Evolutionary conservation across 2,113 vertebrate species (phyloP).

Genomic region (Condylura cristata): DNA sequence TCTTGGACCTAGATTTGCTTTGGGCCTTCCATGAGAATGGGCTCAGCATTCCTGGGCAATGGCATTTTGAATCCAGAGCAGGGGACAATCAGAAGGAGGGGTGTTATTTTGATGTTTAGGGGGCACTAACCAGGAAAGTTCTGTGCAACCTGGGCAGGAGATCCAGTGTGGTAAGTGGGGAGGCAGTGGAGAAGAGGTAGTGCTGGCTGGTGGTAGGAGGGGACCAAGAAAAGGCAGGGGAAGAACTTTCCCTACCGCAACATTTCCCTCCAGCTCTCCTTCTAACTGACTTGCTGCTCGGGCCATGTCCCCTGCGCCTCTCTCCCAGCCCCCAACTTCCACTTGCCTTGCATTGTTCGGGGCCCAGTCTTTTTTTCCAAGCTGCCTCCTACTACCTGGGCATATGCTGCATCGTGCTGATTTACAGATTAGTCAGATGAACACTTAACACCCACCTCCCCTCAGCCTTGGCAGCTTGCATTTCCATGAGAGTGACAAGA

Average conservation of each 20-base stretch:
- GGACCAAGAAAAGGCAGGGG: background rate
- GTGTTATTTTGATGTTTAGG: background rate
- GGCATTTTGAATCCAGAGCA: background rate
- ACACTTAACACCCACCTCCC: constrained; percentile 68
- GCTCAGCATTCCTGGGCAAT: background rate
- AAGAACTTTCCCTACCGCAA: background rate
- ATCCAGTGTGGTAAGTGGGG: background rate
- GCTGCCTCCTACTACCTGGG: constrained; percentile 57
- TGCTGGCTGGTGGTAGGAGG: background rate
- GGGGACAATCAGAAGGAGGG: background rate
- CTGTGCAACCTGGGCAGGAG: background rate
- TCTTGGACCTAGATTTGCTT: background rate
- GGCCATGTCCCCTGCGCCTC: background rate
- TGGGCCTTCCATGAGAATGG: background rate
- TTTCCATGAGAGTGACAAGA: constrained; percentile 69
- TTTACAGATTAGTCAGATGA: constrained; percentile 73
- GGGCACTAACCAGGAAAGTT: background rate
- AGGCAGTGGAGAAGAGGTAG: background rate
- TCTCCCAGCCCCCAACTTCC: background rate
- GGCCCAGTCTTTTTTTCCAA: constrained; percentile 20
- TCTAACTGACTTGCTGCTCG: background rate
- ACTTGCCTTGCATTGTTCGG: background rate
- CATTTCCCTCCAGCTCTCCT: background rate
- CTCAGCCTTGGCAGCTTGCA: constrained; percentile 64
- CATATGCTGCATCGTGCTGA: constrained; percentile 52